Base-by-base conservation (phyloP, 92 coral and sea anemone genomes). In the Plumapathes pennacea region DNA sequence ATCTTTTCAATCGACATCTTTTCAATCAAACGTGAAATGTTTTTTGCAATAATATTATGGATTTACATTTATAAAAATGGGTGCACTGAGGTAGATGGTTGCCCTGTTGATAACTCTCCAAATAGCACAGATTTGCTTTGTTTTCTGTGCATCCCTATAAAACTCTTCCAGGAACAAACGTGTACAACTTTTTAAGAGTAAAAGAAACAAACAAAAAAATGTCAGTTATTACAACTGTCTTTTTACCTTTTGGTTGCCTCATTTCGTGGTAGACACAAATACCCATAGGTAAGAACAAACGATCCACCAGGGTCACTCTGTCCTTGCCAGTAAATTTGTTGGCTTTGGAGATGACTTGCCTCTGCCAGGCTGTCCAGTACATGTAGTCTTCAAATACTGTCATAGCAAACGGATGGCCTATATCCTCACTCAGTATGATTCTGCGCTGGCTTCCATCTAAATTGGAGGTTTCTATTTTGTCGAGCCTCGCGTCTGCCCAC, bases 401-500 rank as follows among this genome's bases (percentile, higher is more conserved):
- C 19, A 87, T 74, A 5, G 78, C 80, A 68, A 78, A 75, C n/a
- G 95, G 84, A 32, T 62, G 60, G 9, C 52, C 48, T 17, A 83
- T 39, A 29, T 66, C 63, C 25, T 69, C 57, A 32, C 68, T 80
- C 22, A 68, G 18, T 14, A 76, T 58, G 23, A 62, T 65, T 33
- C 81, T 72, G 1, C 89, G 71, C 29, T 82, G 51, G 4, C 61
- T 29, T 3, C 97, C 97, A 60, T 83, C 84, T 27, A 90, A 46
- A 20, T 86, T 73, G 13, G 85, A 67, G 10, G 78, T 76, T 55
- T 90, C 95, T 21, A 90, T 74, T 32, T 67, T 77, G 31, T 81
- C 63, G n/a, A 44, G 73, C 49, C 84, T 86, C 0, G 95, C 86
- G 54, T 90, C 97, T 25, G 71, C 64, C 97, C 97, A 90, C 54